Percentiles rank a stretch among this genome's conserved stretches.
Evolutionary conservation across 2,113 vertebrate species (phyloP).

Genomic region (Ceyx margarethae): DNA sequence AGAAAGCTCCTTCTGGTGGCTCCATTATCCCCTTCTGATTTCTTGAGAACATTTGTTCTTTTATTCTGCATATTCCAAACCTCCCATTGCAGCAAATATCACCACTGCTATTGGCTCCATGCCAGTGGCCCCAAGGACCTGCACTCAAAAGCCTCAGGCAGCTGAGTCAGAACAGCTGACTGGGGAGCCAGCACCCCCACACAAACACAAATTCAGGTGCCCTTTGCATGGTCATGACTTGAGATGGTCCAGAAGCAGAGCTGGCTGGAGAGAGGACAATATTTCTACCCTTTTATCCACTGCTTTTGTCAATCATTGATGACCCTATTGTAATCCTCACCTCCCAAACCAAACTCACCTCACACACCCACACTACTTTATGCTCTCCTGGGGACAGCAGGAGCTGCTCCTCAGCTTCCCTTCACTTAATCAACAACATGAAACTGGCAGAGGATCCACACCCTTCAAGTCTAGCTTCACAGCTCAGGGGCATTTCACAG

Average conservation of each 20-base stretch:
- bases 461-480: background rate
- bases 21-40: background rate
- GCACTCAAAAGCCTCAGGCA: background rate
- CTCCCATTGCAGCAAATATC: background rate
- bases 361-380: rapidly evolving
- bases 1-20: background rate
- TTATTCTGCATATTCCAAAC: background rate
- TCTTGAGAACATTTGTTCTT: background rate
- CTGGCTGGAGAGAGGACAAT: background rate
- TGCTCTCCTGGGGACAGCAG: background rate
- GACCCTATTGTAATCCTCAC: background rate
- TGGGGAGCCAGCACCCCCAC: background rate
- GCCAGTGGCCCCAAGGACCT: rapidly evolving
- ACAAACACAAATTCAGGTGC: background rate
- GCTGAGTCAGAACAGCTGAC: rapidly evolving
- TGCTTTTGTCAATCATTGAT: too few relatives aligned
- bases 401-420: background rate
- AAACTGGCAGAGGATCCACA: background rate
- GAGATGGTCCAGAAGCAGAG: background rate
- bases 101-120: rapidly evolving
- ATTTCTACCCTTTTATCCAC: background rate
- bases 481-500: background rate
- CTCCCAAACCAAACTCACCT: background rate
- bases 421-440: rapidly evolving
- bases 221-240: background rate